Evolutionary conservation across 2,113 vertebrate species (phyloP).

Genomic region (Gasterosteus aculeatus): DNA sequence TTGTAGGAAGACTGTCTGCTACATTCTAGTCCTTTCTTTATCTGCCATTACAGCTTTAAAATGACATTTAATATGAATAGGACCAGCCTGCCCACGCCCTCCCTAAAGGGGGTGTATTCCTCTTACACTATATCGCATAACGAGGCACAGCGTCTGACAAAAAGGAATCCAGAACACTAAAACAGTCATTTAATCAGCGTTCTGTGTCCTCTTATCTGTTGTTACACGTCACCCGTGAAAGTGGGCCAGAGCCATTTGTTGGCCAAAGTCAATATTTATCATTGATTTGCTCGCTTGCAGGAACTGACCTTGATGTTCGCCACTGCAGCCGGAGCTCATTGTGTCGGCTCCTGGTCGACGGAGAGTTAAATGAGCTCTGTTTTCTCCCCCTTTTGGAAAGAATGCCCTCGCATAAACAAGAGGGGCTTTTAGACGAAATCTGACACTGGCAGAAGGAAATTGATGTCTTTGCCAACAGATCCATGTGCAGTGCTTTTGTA

Average conservation of each 20-base stretch:
- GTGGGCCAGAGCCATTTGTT: conserved; percentile 39
- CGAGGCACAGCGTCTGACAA: background rate
- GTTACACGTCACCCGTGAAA: conserved; percentile 18
- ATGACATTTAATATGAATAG: background rate
- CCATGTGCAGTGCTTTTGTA: conserved; percentile 25
- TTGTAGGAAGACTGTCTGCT: background rate
- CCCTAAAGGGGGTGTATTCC: conserved; percentile 4
- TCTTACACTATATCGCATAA: background rate
- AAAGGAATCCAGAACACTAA: background rate
- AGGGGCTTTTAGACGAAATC: conserved; percentile 18
- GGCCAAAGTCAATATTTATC: conserved; percentile 67
- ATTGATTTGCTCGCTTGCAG: conserved; percentile 56
- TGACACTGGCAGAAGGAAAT: conserved; percentile 23
- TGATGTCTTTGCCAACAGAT: conserved; percentile 42
- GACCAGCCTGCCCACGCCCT: background rate
- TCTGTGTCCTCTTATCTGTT: background rate
- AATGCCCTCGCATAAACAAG: conserved; percentile 20
- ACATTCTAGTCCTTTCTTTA: background rate
- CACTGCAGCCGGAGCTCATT: conserved; percentile 23
- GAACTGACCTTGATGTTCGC: conserved; percentile 48
- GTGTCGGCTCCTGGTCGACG: conserved; percentile 14
- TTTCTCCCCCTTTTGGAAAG: conserved; percentile 14
- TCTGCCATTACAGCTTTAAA: conserved; percentile 20
- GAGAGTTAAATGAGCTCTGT: conserved; percentile 18
- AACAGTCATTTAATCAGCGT: background rate